Evolutionary conservation across 2,888 invertebrate genomes (phyloP), one percentile per base, ranked within the genome.

Genomic region (Hypomecis punctinalis): DNA sequence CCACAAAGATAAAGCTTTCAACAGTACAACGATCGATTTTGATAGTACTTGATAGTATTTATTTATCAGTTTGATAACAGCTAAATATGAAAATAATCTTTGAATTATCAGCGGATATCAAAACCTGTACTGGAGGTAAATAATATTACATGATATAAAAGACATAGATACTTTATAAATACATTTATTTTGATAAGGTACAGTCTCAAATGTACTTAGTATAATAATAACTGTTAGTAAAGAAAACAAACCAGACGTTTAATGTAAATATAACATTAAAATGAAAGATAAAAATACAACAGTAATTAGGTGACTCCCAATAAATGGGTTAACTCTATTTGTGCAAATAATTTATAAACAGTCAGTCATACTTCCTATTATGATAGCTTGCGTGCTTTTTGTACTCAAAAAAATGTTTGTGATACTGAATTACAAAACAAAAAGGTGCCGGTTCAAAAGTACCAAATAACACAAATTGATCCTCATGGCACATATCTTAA

Each of bases 81-180:
- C 2, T 37, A 37, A 46, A 37, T 13, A 52, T 1, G 39, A 35
- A 10, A 55, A 7, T 35, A 36, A 10, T n/a, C 39, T 51, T 39
- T 11, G 39, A 39, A 13, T 39, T 51, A 51, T n/a, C 7, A 6
- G 10, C 6, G 23, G 35, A 10, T 5, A 35, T 10, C 9, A 10
- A 47, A 47, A 35, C 5, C 33, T 47, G 10, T 9, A 47, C 33
- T 35, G 11, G 10, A 49, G 3, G 7, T 36, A 49, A n/a, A 6
- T n/a, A 0, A 48, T n/a, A 35, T 33, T 10, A 35, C 7, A 11
- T n/a, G n/a, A n/a, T 47, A 33, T 7, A 37, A 51, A 5, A 51
- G 5, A 65, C 55, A 45, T 63, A 62, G 8, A 60, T 48, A 60
- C 63, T 66, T 63, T 11, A 54, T 61, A 67, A 53, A 61, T 55